phyloP scores from a whole-genome alignment of 2,888 invertebrate species.

The Thymelicus lineola region DNA sequence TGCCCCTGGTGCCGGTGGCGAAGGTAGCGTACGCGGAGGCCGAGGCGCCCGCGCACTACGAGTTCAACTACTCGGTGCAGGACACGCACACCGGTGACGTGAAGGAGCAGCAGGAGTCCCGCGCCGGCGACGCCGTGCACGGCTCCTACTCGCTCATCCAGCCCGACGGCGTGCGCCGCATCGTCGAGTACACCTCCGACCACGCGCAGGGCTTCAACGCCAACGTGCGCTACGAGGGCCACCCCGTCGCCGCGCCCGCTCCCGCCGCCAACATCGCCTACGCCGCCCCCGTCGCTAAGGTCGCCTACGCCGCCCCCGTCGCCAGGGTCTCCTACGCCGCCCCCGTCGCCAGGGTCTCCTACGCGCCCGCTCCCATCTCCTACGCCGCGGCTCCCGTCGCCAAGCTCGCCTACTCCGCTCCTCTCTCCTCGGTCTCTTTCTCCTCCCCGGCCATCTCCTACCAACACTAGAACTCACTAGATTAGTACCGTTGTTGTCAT shows the following conservation, averaged over 20 bases:
- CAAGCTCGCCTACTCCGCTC: slow-evolving; percentile 50
- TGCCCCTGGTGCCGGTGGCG: slow-evolving; percentile 55
- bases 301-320: slow-evolving; percentile 54
- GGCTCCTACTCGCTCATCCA: slow-evolving; percentile 80
- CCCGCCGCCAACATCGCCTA: slow-evolving; percentile 48
- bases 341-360: slow-evolving; percentile 62
- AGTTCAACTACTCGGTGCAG: slow-evolving; percentile 76
- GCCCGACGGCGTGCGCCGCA: slow-evolving; percentile 75
- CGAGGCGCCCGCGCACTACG: slow-evolving; percentile 73
- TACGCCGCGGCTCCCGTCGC: slow-evolving; percentile 49
- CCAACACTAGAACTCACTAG: slow-evolving; percentile 63
- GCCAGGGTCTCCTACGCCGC: slow-evolving; percentile 52
- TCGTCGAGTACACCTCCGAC: slow-evolving; percentile 78
- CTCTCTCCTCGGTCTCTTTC: slow-evolving; percentile 62
- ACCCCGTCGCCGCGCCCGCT: slow-evolving; percentile 53
- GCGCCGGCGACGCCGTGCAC: slow-evolving; percentile 72
- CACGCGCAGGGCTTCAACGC: slow-evolving; percentile 77
- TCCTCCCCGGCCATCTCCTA: slow-evolving; percentile 71
- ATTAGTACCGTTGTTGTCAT: slow-evolving; percentile 39
- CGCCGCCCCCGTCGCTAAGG: slow-evolving; percentile 53
- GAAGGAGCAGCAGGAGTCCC: slow-evolving; percentile 77
- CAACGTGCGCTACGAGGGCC: slow-evolving; percentile 74
- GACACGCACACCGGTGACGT: slow-evolving; percentile 75
- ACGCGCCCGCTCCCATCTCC: slow-evolving; percentile 60
- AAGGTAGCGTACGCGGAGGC: slow-evolving; percentile 66